These are phyloP conservation scores for Hirtodrosophila alboralis DNA, from an alignment of 2,888 invertebrate species.

Conservation along the genomic window DNA sequence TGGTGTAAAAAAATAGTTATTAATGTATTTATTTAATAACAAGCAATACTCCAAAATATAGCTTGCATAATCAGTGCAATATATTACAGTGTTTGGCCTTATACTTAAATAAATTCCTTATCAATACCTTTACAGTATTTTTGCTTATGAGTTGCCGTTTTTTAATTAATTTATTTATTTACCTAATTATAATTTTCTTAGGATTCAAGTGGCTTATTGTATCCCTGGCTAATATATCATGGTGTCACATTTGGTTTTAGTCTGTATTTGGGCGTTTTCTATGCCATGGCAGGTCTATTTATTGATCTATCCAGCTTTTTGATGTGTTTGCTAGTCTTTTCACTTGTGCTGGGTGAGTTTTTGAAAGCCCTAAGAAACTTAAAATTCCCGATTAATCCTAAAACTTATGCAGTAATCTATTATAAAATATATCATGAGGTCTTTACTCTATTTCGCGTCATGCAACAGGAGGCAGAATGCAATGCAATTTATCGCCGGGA, in stretches of 20 bases:
- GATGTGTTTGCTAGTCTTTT: slow-evolving; percentile 59
- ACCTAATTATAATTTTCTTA: slow-evolving; percentile 8
- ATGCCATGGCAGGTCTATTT: slow-evolving; percentile 65
- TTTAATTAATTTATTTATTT: too few relatives aligned
- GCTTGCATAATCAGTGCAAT: too few relatives aligned
- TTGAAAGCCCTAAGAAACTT: too few relatives aligned
- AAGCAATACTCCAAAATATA: too few relatives aligned
- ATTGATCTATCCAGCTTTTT: slow-evolving; percentile 65
- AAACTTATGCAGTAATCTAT: slow-evolving; percentile 60
- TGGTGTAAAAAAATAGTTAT: too few relatives aligned
- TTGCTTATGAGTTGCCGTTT: too few relatives aligned
- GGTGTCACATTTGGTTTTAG: slow-evolving; percentile 67
- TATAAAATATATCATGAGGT: slow-evolving; percentile 72
- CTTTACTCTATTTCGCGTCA: slow-evolving; percentile 67
- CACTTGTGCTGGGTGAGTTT: slow-evolving; percentile 58
- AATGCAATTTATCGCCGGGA: slow-evolving; percentile 31
- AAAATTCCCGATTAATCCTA: too few relatives aligned
- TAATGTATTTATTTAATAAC: too few relatives aligned
- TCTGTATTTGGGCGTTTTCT: slow-evolving; percentile 65
- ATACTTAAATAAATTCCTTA: too few relatives aligned
- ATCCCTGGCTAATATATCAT: slow-evolving; percentile 75
- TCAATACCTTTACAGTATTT: too few relatives aligned
- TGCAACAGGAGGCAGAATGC: slow-evolving; percentile 49
- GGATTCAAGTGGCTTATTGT: slow-evolving; percentile 59
- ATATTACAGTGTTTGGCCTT: too few relatives aligned